Conservation (phyloP, 2,888 invertebrate species). For the Patella caerulea region DNA sequence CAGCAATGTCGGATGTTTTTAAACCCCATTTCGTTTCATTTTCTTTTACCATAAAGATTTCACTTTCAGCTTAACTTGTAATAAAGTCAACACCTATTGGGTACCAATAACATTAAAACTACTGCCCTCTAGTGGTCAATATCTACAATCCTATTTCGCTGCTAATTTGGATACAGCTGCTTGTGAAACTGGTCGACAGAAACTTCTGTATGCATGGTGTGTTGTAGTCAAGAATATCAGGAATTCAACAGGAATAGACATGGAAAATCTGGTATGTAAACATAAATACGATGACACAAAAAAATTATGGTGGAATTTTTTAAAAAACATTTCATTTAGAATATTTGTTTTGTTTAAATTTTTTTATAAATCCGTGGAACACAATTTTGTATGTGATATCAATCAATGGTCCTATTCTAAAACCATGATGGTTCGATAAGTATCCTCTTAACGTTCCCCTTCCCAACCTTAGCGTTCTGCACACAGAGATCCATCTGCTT, state of each 20-base stretch:
- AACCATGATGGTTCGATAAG: no score
- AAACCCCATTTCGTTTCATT: background rate
- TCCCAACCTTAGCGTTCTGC: no score
- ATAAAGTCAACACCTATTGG: conserved; percentile 63
- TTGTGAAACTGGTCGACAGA: conserved; percentile 23
- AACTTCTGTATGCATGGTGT: conserved; percentile 54
- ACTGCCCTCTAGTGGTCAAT: conserved; percentile 44
- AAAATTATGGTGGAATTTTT: no score
- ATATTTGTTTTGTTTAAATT: no score
- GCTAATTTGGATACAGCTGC: conserved; percentile 26
- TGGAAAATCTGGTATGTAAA: conserved; percentile 33
- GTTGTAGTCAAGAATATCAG: conserved; percentile 46
- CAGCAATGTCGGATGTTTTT: no score
- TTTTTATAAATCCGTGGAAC: no score
- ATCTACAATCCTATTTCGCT: conserved; percentile 38
- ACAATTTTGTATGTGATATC: no score
- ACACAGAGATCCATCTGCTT: no score
- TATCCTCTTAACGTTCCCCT: no score
- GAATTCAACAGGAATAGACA: conserved; percentile 31
- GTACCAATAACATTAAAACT: conserved; percentile 60
- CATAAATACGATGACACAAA: no score
- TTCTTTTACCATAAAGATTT: conserved; percentile 17
- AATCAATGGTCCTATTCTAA: no score
- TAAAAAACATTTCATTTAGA: no score
- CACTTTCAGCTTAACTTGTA: conserved; percentile 56